Conservation (phyloP, 2,797 vertebrate genomes). For the Sebastiscus tertius region DNA sequence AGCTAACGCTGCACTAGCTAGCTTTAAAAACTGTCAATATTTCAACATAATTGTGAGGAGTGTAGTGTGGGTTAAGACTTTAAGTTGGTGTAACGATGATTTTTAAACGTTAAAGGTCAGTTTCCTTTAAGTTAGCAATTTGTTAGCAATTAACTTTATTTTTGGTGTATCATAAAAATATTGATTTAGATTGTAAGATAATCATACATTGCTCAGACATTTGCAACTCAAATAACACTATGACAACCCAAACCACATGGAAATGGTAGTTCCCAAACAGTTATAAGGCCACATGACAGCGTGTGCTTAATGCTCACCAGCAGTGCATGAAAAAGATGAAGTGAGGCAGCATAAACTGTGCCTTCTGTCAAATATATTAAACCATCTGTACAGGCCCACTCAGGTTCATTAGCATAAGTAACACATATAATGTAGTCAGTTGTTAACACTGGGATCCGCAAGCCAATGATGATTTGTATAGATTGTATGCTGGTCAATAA, state of each 20-base stretch:
- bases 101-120: neutral
- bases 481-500: neutral
- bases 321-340: constrained; percentile 26
- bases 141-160: neutral
- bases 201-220: neutral
- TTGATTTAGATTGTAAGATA: neutral
- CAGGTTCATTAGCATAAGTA: neutral
- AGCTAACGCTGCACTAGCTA: neutral
- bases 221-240: neutral
- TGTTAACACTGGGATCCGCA: neutral
- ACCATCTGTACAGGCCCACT: constrained; percentile 17
- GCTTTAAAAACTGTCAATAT: neutral
- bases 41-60: neutral
- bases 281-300: neutral
- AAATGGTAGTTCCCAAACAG: neutral
- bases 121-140: neutral
- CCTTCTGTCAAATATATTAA: constrained; percentile 41
- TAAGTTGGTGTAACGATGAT: neutral
- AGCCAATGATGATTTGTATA: neutral
- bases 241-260: neutral
- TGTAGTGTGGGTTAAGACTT: neutral
- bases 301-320: constrained; percentile 10
- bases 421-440: neutral
- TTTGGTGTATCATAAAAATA: neutral
- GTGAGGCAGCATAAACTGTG: constrained; percentile 20